Conservation (phyloP, 1,140 invertebrate genomes). For the Eulimnadia texana region DNA sequence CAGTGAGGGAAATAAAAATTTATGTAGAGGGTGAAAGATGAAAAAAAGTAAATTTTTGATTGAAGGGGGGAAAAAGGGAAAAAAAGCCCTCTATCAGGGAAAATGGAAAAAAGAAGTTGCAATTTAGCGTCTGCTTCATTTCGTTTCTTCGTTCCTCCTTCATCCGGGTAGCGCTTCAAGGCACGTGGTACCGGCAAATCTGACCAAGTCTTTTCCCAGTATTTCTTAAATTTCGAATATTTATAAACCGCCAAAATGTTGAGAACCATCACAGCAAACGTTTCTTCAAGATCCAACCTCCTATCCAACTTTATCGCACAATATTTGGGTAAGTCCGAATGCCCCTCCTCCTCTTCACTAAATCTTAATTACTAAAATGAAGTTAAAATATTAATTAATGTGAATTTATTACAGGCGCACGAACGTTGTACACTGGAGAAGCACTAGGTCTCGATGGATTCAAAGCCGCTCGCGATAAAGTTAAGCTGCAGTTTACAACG, state of each 20-base stretch:
- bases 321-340: background rate
- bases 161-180: too few relatives aligned
- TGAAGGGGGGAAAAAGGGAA: too few relatives aligned
- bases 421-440: constrained; percentile 35
- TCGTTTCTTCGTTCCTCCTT: too few relatives aligned
- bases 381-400: background rate
- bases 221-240: too few relatives aligned
- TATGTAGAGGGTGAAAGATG: too few relatives aligned
- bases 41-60: too few relatives aligned
- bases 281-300: background rate
- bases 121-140: too few relatives aligned
- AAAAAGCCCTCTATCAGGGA: too few relatives aligned
- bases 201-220: background rate
- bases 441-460: constrained; percentile 44
- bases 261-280: background rate
- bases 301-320: background rate
- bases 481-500: constrained; percentile 39
- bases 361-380: background rate
- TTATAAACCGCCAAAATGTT: background rate
- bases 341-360: too few relatives aligned
- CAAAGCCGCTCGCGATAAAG: constrained; percentile 33
- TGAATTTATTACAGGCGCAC: constrained; percentile 19
- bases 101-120: too few relatives aligned
- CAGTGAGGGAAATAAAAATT: too few relatives aligned
- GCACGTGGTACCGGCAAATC: too few relatives aligned